phyloP scores from a whole-genome alignment of 1,140 invertebrate species.

The Scaptodrosophila lebanonensis region DNA sequence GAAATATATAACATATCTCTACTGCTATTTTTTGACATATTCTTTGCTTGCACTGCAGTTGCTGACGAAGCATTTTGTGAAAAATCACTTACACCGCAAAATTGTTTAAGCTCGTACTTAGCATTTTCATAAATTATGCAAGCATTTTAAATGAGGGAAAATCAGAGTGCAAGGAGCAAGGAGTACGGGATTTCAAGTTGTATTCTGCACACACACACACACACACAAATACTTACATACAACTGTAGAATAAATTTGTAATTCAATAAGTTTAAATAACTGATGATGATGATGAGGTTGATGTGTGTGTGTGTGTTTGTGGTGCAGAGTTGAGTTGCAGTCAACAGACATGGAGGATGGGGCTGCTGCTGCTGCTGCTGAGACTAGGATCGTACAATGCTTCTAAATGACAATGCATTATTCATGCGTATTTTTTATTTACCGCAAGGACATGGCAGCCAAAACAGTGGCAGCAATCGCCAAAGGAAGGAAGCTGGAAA shows the following conservation, averaged over 20 bases:
- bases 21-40: no score
- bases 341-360: no score
- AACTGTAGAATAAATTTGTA: slow-evolving; percentile 6
- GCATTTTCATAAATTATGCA: neutral
- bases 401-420: slow-evolving; percentile 8
- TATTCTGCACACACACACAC: neutral
- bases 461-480: no score
- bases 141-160: no score
- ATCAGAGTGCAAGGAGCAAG: no score
- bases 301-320: no score
- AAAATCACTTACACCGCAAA: no score
- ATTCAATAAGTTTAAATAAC: slow-evolving; percentile 9
- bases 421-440: slow-evolving; percentile 1
- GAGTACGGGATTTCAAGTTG: neutral
- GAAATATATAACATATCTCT: no score
- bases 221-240: no score
- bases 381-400: neutral
- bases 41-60: no score
- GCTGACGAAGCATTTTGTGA: no score
- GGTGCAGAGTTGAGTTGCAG: no score
- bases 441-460: slow-evolving; percentile 1
- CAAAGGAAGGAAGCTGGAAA: neutral
- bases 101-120: neutral
- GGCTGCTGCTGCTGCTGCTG: neutral
- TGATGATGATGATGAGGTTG: neutral